Evolutionary conservation across 2,797 vertebrate species (phyloP), one percentile per base, ranked within the genome.

Genomic region (Bovichtus variegatus): DNA sequence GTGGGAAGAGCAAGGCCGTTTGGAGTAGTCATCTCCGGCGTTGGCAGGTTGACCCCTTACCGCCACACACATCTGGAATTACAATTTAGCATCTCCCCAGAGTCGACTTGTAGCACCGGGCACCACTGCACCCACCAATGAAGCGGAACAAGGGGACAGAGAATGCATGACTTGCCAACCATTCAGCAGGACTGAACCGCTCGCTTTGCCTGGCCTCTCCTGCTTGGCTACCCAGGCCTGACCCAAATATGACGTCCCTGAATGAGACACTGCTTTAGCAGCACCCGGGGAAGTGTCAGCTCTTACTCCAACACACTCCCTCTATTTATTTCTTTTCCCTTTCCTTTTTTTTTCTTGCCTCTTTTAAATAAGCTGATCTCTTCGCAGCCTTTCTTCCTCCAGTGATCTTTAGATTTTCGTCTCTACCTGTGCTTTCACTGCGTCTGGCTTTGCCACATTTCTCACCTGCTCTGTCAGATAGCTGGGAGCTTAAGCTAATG

Each of bases 221-320:
- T 87, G 88, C 90, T 89, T 72, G 83, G 85, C 65, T 89, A 23
- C 71, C 82, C 81, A 81, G 74, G 84, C 87, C 86, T 91, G 91
- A 93, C 90, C 91, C 87, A 92, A 80, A 92, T 92, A 83, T 82
- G 73, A 88, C 34, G 51, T 54, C 69, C 78, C 81, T 9, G 19
- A 76, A 88, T 71, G 71, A 82, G 83, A 87, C 71, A 11, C 5
- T n/a, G 78, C 76, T 83, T 74, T 58, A 84, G 68, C 72, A 65
- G 69, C 85, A 86, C 76, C 76, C 27, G 23, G 51, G 49, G 80
- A 87, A 68, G 72, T 63, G 71, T 60, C 71, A 60, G 69, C 64
- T 76, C 77, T 71, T 76, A 69, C 65, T 73, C 71, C 63, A 65
- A 41, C 53, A 18, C 63, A 34, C 31, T 34, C 31, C 29, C 29